Evolutionary conservation across 1,140 invertebrate genomes (phyloP), one percentile per base, ranked within the genome.

Genomic region (Zaprionus capensis): DNA sequence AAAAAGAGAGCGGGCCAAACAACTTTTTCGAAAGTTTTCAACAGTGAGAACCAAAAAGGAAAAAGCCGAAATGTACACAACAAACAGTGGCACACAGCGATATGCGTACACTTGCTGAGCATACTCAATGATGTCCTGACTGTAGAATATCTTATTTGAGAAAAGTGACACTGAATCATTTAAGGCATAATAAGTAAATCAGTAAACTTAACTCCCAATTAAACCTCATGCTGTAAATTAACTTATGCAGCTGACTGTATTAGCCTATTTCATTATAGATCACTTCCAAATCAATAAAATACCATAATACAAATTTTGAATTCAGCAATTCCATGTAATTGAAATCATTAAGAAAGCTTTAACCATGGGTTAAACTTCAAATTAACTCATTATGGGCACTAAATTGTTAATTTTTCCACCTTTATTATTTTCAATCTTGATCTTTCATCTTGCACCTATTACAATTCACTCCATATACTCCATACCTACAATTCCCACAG

Each of bases 1-100:
- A 72, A 51, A 65, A 31, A 68, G 53, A 49, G 53, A 59, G 56
- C 55, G 49, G 41, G 51, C 64, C 17, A 69, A 51, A 24, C 49
- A 84, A 81, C 78, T 81, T 85, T 63, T 61, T 11, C 61, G 20
- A 66, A 84, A 84, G 70, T 85, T 84, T 69, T 81, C 28, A 78
- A 88, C 80, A 76, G 68, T 55, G 56, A 57, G 73, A 87, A 87
- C 56, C 5, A 56, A 68, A 74, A 66, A 71, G 22, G 46, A 77
- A 81, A 88, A 71, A 72, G 41, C 41, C 22, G 56, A 69, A 75
- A 53, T 46, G 36, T 57, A 67, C 65, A 58, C 38, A 67, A 49
- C 65, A 71, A 75, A 56, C 67, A 64, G 24, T 31, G 24, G 14
- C 34, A 31, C 26, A 65, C 41, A 55, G 34, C 61, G 24, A 68